Evolutionary conservation across 1,140 invertebrate genomes (phyloP).

Genomic region (Drosophila sucinea): DNA sequence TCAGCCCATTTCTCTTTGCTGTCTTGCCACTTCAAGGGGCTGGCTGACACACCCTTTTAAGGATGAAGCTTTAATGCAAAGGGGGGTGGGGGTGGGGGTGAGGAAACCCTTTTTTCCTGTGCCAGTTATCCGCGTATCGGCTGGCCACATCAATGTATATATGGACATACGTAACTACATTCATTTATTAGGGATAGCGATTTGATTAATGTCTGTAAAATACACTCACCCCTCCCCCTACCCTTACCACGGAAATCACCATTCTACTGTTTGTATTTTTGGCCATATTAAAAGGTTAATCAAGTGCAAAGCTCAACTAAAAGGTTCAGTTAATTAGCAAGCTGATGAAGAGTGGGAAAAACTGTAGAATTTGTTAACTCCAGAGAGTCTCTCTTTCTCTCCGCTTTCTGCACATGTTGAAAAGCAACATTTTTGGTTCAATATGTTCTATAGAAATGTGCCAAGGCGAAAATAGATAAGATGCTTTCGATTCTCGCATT

Average conservation of each 20-base stretch:
- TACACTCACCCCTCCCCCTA: not conserved
- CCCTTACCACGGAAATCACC: no score
- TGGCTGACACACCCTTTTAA: slow-evolving; percentile 13
- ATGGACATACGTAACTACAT: slow-evolving; percentile 6
- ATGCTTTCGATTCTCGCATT: not conserved
- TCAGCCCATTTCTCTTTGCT: not conserved
- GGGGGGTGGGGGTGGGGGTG: no score
- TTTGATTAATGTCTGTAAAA: slow-evolving; percentile 62
- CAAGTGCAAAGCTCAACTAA: slow-evolving; percentile 65
- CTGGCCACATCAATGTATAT: slow-evolving; percentile 19
- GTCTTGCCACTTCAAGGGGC: slow-evolving; percentile 14
- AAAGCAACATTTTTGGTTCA: no score
- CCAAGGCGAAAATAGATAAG: not conserved
- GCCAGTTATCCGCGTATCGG: not conserved
- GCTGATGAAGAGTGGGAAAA: slow-evolving; percentile 25
- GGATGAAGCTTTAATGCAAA: slow-evolving; percentile 20
- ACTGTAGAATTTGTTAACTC: not conserved
- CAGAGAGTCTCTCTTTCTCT: not conserved
- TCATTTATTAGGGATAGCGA: slow-evolving; percentile 38
- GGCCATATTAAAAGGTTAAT: slow-evolving; percentile 52
- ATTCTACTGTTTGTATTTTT: slow-evolving; percentile 51
- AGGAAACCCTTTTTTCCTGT: slow-evolving; percentile 49
- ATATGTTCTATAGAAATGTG: not conserved
- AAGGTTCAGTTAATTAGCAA: slow-evolving; percentile 69
- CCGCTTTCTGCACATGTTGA: no score